phyloP scores from a whole-genome alignment of 2,797 vertebrate species.

The Coracias cyanogaster region DNA sequence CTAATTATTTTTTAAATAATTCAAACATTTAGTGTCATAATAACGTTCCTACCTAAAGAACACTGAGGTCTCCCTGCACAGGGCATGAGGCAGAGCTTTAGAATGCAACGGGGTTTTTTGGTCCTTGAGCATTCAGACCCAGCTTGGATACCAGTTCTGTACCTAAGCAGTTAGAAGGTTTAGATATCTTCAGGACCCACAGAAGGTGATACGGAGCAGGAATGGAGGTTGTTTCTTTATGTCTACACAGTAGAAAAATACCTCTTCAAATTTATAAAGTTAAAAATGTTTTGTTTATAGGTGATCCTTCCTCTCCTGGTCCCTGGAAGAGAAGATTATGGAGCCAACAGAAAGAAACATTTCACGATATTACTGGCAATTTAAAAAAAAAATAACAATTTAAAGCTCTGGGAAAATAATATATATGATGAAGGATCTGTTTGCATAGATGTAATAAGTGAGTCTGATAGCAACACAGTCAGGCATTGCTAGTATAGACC shows the following conservation, averaged over 20 bases:
- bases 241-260: constrained; percentile 30
- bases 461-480: neutral
- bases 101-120: neutral
- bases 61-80: neutral
- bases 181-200: neutral
- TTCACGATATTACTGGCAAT: neutral
- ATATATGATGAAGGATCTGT: neutral
- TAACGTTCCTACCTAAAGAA: neutral
- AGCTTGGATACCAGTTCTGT: neutral
- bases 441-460: neutral
- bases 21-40: neutral
- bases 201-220: neutral
- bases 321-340: neutral
- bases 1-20: neutral
- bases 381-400: neutral
- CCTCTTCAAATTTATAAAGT: neutral
- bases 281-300: neutral
- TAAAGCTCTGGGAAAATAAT: neutral
- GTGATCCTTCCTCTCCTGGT: neutral
- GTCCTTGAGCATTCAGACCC: neutral
- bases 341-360: neutral
- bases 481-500: neutral
- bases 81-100: neutral
- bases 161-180: neutral
- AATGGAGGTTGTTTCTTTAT: neutral